Base-by-base conservation (phyloP, 2,797 vertebrate genomes). In the Amblyraja radiata region DNA sequence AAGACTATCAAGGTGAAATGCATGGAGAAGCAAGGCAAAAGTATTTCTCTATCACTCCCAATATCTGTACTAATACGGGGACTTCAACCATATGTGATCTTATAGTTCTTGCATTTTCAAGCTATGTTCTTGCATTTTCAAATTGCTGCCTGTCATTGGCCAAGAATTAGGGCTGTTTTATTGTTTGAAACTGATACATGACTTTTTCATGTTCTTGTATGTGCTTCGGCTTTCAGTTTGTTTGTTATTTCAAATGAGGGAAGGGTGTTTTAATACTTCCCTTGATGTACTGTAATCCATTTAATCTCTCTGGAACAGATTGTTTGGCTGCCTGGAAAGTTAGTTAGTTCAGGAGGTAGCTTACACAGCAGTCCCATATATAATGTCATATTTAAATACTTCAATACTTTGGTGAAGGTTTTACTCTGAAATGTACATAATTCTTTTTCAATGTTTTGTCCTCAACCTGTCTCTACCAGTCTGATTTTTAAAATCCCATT, bases 181-280 rank as follows among this genome's bases (percentile, higher is more conserved):
- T 23, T 10, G 13, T 86, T 13, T 86, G 83, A 86, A 84, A 25
- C 23, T 1, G 11, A 58, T 84, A 84, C 11, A 13, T 61, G 63
- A 13, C 28, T 16, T 88, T 88, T 88, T 88, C 61, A 65, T 65
- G 13, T 88, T 88, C 28, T n/a, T 88, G 5, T n/a, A 32, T 88
- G 84, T 32, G 28, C 84, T 88, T 88, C 84, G 21, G 6, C 61
- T 88, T 88, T 83, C 39, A 81, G 46, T 83, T 83, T 86, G 11
- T 86, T 86, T 86, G 54, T 61, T 86, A 86, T 86, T 63, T n/a
- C 83, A 86, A 61, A 86, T 86, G 25, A 63, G 54, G 54, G 54
- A 84, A 86, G 58, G 58, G 58, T 86, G 25, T 63, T 86, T 86
- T 88, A 88, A 88, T 88, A 65, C 28, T 88, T 88, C 84, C 61